Percentiles rank a stretch among this genome's conserved stretches.
These are phyloP conservation scores for Megamerina dolium DNA, from an alignment of 2,888 invertebrate species.

Conservation along the genomic window DNA sequence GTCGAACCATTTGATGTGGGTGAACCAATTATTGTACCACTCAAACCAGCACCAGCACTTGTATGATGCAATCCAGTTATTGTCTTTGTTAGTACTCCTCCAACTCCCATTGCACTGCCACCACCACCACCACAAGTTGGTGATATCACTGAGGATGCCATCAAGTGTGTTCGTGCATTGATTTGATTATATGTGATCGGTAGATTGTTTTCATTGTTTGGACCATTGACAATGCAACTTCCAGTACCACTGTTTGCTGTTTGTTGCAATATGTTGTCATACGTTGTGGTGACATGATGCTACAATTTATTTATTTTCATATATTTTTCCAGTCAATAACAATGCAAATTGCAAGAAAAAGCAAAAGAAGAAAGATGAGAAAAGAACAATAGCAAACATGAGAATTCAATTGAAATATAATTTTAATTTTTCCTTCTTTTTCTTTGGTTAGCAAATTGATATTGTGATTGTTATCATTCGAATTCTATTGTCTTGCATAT, in stretches of 20 bases:
- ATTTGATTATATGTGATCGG: conserved; percentile 47
- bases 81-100: conserved; percentile 30
- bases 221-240: conserved; percentile 11
- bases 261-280: conserved; percentile 9
- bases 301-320: no score
- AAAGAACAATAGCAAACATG: no score
- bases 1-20: conserved; percentile 42
- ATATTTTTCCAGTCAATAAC: no score
- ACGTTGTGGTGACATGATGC: conserved; percentile 2
- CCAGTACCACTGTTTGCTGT: conserved; percentile 5
- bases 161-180: conserved; percentile 41
- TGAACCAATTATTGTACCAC: conserved; percentile 35
- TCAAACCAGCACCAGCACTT: conserved; percentile 28
- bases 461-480: no score
- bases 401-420: no score
- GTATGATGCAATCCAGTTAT: conserved; percentile 23
- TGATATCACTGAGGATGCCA: conserved; percentile 35
- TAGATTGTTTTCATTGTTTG: conserved; percentile 29
- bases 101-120: conserved; percentile 33
- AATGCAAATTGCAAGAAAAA: no score
- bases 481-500: no score
- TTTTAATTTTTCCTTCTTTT: no score
- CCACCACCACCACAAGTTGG: conserved; percentile 34
- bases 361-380: no score
- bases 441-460: no score